Evolutionary conservation across 2,888 invertebrate species (phyloP), one percentile per base, ranked within the genome.

Genomic region (Meloe dianella): DNA sequence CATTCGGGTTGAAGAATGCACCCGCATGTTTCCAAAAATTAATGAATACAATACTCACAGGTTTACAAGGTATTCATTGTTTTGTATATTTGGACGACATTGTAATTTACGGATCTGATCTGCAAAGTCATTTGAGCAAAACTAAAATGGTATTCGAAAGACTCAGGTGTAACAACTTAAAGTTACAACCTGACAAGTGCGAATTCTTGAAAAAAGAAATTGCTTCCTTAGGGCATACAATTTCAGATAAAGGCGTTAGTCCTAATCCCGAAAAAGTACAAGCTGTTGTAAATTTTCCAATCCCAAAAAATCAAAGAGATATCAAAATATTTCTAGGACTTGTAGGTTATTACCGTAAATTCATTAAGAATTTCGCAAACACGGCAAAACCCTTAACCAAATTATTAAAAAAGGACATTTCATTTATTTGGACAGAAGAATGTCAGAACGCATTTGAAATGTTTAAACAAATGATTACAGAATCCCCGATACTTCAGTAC

Each of bases 301-400:
- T n/a, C n/a, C n/a, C n/a, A 72, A 69, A 68, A 67, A 61, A 20
- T 54, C 35, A 54, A n/a, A 69, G 57, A 58, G 47, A 66, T 27
- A 71, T 71, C 17, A 70, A 68, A 71, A 38, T 66, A n/a, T 84
- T 83, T 64, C 47, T 82, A 24, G 82, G 82, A 10, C 56, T 83
- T 32, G 47, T 75, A 0, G 79, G 79, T 0, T 83, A 82, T 63
- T 82, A 83, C 47, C 32, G 81, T n/a, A 76, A 77, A 63, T 83
- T 83, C 61, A 82, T 84, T 0, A 60, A 69, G 29, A n/a, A n/a
- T n/a, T n/a, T n/a, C n/a, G n/a, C n/a, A n/a, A n/a, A n/a, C n/a
- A n/a, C n/a, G n/a, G n/a, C n/a, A n/a, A n/a, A n/a, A n/a, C n/a
- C n/a, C n/a, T n/a, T n/a, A n/a, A n/a, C n/a, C n/a, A n/a, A n/a